phyloP scores from a whole-genome alignment of 1,140 invertebrate species.

The Conus ventricosus region DNA sequence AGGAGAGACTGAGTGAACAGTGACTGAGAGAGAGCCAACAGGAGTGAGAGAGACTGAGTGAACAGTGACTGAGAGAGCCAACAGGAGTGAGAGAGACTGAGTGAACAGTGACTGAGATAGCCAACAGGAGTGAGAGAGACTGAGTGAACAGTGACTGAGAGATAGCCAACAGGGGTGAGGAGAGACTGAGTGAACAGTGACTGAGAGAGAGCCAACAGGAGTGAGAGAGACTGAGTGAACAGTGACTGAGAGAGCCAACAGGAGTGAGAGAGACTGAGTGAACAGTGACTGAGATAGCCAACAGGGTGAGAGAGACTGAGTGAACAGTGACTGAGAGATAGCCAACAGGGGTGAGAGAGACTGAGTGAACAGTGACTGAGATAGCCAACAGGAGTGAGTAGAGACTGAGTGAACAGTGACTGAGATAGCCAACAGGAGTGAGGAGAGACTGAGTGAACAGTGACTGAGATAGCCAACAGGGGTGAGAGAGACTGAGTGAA shows the following conservation, averaged over 20 bases:
- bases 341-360: not conserved
- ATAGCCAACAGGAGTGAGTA: not conserved
- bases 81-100: too few relatives aligned
- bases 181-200: too few relatives aligned
- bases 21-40: too few relatives aligned
- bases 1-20: too few relatives aligned
- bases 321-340: not conserved
- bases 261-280: not conserved
- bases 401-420: not conserved
- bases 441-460: not conserved
- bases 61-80: too few relatives aligned
- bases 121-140: too few relatives aligned
- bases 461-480: not conserved
- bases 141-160: too few relatives aligned
- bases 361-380: not conserved
- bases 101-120: too few relatives aligned
- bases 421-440: not conserved
- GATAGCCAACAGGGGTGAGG: too few relatives aligned
- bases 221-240: not conserved
- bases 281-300: too few relatives aligned
- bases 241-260: not conserved
- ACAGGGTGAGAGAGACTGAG: not conserved
- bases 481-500: not conserved
- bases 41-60: too few relatives aligned
- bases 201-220: not conserved